phyloP scores from a whole-genome alignment of 2,797 vertebrate species.

The Eremophila alpestris region DNA sequence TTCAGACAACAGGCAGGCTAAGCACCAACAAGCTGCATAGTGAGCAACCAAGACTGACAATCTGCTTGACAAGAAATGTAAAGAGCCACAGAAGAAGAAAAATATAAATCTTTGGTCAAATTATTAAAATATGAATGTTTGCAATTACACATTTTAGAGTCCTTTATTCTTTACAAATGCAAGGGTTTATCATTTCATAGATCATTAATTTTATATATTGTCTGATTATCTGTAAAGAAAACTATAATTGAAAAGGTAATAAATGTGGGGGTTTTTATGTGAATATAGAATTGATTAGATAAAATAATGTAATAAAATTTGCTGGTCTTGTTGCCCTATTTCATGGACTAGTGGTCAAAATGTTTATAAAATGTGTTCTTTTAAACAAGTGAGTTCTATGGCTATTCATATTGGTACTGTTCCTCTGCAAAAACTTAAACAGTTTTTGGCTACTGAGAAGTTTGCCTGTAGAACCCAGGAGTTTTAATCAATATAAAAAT shows the following conservation, averaged over 20 bases:
- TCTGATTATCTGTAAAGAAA: conserved; percentile 51
- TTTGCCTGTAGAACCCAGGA: not conserved
- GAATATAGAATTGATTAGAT: conserved; percentile 15
- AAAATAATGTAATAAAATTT: conserved; percentile 18
- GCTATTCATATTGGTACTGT: not conserved
- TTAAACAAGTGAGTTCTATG: not conserved
- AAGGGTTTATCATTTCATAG: conserved; percentile 53
- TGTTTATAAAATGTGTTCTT: not conserved
- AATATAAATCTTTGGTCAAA: not conserved
- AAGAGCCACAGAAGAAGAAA: not conserved
- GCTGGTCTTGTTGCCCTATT: not conserved
- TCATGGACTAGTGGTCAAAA: not conserved
- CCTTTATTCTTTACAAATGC: conserved; percentile 29
- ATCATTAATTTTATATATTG: conserved; percentile 49
- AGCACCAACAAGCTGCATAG: not conserved
- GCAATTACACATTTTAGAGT: conserved; percentile 26
- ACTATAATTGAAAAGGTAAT: conserved; percentile 48
- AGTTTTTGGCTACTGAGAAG: not conserved
- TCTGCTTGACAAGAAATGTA: not conserved
- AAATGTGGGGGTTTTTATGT: not conserved
- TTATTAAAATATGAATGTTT: conserved; percentile 10
- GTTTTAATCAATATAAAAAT: not conserved
- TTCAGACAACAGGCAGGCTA: not conserved
- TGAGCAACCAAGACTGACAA: not conserved
- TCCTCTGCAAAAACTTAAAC: not conserved